Base-by-base conservation (phyloP, 2,113 vertebrate species). In the Otus sunia region DNA sequence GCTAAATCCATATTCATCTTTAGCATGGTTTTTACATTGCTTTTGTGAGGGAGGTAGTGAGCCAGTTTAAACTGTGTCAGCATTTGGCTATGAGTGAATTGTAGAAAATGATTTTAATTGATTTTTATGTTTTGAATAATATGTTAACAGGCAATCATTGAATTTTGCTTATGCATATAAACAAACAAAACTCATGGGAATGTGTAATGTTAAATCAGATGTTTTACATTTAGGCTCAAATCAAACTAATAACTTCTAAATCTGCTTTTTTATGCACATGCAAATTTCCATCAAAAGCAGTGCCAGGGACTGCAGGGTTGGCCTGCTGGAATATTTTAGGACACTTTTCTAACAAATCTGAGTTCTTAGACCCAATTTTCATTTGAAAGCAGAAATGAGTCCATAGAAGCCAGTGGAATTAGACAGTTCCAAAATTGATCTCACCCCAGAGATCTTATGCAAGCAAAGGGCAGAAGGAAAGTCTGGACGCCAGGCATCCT, bases 71-170 rank as follows among this genome's bases (percentile, higher is more conserved):
- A 88, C 62, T 55, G 58, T 90, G 86, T 95, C 92, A 97, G 89
- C 84, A 62, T 63, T 95, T 91, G 92, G 69, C 80, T 87, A 36
- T n/a, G 58, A 91, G 32, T 79, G 86, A 96, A 88, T 67, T 76
- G 74, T 62, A 73, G 53, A 50, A 91, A 85, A 92, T 88, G 27
- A 59, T 90, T 96, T 95, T 91, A 95, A 97, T 97, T 94, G 66
- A 91, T 95, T 97, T 96, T 85, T 95, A 49, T 93, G 58, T 95
- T 96, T 87, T 78, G 69, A 79, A 85, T 90, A 96, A 93, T 53
- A 72, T 39, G 53, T 90, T 96, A 95, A 85, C 53, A 76, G 41
- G 81, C 62, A 91, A 34, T 66, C 80, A 94, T 19, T 88, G 87
- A 85, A 92, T 94, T 95, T 85, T 94, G 41, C 80, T 92, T 90